Evolutionary conservation across 2,888 invertebrate species (phyloP), one percentile per base, ranked within the genome.

Genomic region (Trichogramma evanescens): DNA sequence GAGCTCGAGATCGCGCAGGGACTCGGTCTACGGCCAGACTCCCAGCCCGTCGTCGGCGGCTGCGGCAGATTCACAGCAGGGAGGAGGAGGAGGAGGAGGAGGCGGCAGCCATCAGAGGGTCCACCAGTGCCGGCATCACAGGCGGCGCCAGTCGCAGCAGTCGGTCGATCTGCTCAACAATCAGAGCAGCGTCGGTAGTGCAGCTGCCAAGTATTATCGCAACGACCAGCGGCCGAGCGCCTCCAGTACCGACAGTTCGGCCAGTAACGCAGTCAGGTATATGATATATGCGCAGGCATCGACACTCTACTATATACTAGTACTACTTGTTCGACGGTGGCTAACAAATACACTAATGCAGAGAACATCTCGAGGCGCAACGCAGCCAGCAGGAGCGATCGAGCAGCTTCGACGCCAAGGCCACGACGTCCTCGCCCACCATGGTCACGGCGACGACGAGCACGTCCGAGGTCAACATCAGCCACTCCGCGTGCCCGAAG

Each of bases 341-440:
- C 10, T 13, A 13, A 13, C n/a, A n/a, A n/a, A 4, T 5, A n/a
- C 5, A n/a, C 5, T n/a, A n/a, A n/a, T n/a, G 6, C 60, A 78
- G 77, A 58, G 77, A 78, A 54, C 75, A 78, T 26, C 58, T 74
- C 62, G 77, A 77, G 38, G 62, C 74, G 4, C 73, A 70, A 41
- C 70, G 65, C 58, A 73, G 65, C 51, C 67, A 66, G 46, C 65
- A 65, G 49, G 75, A 75, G n/a, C 69, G 71, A 48, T 67, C 69
- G 58, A 65, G 63, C 49, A 70, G 69, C 40, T 50, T 59, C 50
- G 74, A 74, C 51, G 59, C 62, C 9, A 71, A 54, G 38, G 85
- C 86, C 8, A 91, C 91, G 4, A 91, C 90, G 13, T 91, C 91
- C 62, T 87, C 91, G 55, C 91, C 85, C 69, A 90, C 90, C 52